Base-by-base conservation (phyloP, 2,113 vertebrate species). In the Amphiprion percula region DNA sequence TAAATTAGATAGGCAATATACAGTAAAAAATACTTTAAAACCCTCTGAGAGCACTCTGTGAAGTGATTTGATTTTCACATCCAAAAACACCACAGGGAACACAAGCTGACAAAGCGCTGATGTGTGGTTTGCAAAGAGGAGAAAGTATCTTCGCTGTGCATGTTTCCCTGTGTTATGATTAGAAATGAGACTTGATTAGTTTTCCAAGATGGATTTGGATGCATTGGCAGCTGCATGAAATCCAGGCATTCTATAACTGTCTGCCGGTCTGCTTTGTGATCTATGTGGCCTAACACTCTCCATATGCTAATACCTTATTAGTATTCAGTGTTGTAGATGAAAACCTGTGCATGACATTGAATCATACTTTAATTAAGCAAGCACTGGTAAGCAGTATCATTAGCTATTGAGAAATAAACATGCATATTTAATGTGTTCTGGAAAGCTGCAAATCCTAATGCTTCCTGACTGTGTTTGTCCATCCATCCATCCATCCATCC, bases 351-450 rank as follows among this genome's bases (percentile, higher is more conserved):
- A 75, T 84, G 73, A 68, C 68, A 83, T 84, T 88, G 59, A 90
- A 80, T 85, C 88, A 90, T 85, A 77, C 63, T 83, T 90, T 82
- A 88, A 90, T 93, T 80, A 90, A 62, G 53, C 28, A 14, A 33
- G 24, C 56, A 79, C 47, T 87, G 30, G 65, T 64, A 80, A 80
- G 58, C 66, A 56, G 60, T 37, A 55, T 82, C 77, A 83, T 90
- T 82, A 84, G 68, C 49, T 61, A 52, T 58, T 76, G 65, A 68
- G 56, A 82, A 78, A 82, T 77, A 49, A 59, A 74, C 52, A 10
- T 60, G 54, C 60, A 74, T 77, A 68, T 82, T 77, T 78, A 74
- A 74, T 79, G n/a, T 46, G 17, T n/a, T 62, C 23, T 61, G 39
- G 41, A 79, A 16, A 47, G 49, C 63, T 26, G 26, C 50, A 63